These are phyloP conservation scores for Onthophagus sagittarius DNA, from an alignment of 2,888 invertebrate species.

Conservation along the genomic window DNA sequence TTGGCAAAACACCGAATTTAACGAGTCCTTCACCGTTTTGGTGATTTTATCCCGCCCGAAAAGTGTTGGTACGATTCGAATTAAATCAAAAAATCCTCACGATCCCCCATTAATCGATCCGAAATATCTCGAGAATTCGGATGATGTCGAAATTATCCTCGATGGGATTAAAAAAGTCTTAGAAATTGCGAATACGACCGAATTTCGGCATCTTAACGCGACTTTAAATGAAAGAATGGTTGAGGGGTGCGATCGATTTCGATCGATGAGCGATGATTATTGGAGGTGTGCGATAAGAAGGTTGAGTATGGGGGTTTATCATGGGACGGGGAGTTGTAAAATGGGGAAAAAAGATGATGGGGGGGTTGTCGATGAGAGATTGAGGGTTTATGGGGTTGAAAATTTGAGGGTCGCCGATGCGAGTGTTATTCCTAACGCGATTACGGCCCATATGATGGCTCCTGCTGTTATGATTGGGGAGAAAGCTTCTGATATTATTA, in stretches of 20 bases:
- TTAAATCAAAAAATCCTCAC: conserved; percentile 54
- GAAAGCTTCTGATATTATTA: conserved; percentile 53
- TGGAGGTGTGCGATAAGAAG: conserved; percentile 50
- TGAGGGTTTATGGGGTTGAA: conserved; percentile 53
- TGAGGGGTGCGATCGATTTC: conserved; percentile 48
- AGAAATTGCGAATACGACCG: conserved; percentile 45
- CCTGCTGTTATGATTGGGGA: conserved; percentile 55
- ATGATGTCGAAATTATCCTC: conserved; percentile 50
- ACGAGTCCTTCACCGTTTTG: conserved; percentile 11
- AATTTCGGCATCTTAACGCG: conserved; percentile 45
- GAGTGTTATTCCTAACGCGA: conserved; percentile 53
- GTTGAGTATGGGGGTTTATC: conserved; percentile 35
- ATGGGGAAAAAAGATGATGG: too few relatives aligned
- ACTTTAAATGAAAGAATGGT: conserved; percentile 42
- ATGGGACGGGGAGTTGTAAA: conserved; percentile 52
- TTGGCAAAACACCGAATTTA: conserved; percentile 19
- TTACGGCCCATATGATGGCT: conserved; percentile 53
- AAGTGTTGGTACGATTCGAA: conserved; percentile 53
- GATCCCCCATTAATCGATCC: conserved; percentile 59
- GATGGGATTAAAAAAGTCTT: conserved; percentile 49
- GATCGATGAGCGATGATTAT: conserved; percentile 47
- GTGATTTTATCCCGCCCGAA: conserved; percentile 50
- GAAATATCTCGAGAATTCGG: conserved; percentile 57
- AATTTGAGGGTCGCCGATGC: conserved; percentile 54
- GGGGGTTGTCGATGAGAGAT: conserved; percentile 67